Conservation (phyloP, 1,140 invertebrate species). For the Drosophila albomicans region DNA sequence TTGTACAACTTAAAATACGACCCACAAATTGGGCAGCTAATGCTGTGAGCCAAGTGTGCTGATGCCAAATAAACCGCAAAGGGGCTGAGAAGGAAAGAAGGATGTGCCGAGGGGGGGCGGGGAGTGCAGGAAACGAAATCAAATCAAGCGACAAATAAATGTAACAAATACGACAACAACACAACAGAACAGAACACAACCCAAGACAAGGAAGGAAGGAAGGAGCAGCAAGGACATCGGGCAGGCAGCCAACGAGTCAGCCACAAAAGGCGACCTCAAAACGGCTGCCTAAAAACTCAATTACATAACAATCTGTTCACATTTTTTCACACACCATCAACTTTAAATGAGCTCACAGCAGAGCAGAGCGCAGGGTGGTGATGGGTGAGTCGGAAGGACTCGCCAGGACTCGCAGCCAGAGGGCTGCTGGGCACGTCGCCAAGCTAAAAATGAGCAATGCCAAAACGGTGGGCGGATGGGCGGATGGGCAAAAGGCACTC, state of each 20-base stretch:
- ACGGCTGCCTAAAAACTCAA: conserved; percentile 84
- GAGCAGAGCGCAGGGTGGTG: neutral
- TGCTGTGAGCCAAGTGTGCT: conserved; percentile 24
- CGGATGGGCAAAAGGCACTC: conserved; percentile 67
- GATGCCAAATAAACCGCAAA: conserved; percentile 55
- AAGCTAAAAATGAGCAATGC: conserved; percentile 60
- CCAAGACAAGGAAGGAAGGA: neutral
- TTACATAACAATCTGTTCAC: conserved; percentile 85
- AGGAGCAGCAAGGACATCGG: conserved; percentile 39
- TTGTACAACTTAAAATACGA: conserved; percentile 50
- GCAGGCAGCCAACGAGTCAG: conserved; percentile 55
- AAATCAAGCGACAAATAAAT: conserved; percentile 81
- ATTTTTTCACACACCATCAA: conserved; percentile 85
- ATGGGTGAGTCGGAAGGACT: neutral
- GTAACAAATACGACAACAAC: conserved; percentile 75
- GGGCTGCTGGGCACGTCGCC: conserved; percentile 59
- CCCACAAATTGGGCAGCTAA: conserved; percentile 73
- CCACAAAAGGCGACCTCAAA: conserved; percentile 81
- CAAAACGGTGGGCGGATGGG: conserved; percentile 68
- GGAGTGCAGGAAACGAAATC: conserved; percentile 53
- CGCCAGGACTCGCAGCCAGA: neutral
- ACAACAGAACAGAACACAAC: conserved; percentile 5
- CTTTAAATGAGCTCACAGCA: conserved; percentile 78
- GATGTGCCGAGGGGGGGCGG: conserved; percentile 33
- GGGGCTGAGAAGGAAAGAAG: conserved; percentile 18